These are phyloP conservation scores for Rapana venosa DNA, from an alignment of 2,888 invertebrate species.

Conservation along the genomic window DNA sequence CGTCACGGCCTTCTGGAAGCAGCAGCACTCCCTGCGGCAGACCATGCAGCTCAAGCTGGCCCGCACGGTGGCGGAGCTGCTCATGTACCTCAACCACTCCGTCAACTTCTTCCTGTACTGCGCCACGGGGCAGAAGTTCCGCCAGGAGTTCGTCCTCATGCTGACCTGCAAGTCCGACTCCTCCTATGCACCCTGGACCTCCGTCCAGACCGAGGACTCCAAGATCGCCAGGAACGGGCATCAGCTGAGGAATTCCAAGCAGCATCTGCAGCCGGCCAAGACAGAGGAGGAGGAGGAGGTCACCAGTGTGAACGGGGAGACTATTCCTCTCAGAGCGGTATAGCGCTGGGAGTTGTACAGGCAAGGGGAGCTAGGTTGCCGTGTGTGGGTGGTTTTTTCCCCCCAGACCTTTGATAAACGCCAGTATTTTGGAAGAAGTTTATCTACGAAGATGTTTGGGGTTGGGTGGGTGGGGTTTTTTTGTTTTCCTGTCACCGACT, in stretches of 20 bases:
- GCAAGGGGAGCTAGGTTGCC: not conserved
- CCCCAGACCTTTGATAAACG: not conserved
- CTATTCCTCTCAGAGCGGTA: not conserved
- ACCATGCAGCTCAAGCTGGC: constrained; percentile 59
- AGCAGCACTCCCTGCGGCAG: constrained; percentile 49
- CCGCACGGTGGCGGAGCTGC: constrained; percentile 67
- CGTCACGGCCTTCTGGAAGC: constrained; percentile 56
- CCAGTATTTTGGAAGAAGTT: too few relatives aligned
- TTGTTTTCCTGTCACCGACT: too few relatives aligned
- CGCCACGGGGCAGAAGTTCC: constrained; percentile 69
- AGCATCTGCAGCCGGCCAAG: constrained; percentile 59
- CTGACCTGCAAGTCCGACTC: constrained; percentile 56
- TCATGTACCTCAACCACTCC: constrained; percentile 76
- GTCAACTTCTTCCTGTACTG: constrained; percentile 75
- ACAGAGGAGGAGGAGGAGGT: constrained; percentile 7
- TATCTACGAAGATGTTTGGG: too few relatives aligned
- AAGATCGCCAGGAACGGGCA: constrained; percentile 61
- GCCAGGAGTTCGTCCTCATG: constrained; percentile 60
- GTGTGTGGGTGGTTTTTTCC: not conserved
- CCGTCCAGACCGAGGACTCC: constrained; percentile 68
- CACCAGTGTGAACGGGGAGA: constrained; percentile 12
- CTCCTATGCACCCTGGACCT: constrained; percentile 61
- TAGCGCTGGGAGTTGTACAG: not conserved
- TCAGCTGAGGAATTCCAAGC: not conserved
- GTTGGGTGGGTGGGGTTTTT: too few relatives aligned